Evolutionary conservation across 1,140 invertebrate genomes (phyloP).

Genomic region (Anthonomus grandis): DNA sequence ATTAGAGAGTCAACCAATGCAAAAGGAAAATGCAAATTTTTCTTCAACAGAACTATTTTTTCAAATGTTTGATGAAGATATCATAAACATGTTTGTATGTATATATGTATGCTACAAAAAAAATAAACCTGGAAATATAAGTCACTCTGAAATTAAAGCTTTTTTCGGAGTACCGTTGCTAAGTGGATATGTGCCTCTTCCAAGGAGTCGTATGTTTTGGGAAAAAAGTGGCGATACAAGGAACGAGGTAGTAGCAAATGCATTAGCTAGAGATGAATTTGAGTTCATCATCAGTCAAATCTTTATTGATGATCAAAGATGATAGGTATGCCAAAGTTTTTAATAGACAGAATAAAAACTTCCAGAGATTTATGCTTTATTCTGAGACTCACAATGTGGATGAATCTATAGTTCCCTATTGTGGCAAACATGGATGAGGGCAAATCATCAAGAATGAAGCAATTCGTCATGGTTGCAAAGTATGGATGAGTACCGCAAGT

Average conservation of each 20-base stretch:
- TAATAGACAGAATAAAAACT: neutral
- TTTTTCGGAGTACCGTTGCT: neutral
- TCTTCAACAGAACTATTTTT: neutral
- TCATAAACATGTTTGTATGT: neutral
- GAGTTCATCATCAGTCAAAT: too few relatives aligned
- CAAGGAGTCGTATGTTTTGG: neutral
- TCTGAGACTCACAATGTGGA: slow-evolving; percentile 31
- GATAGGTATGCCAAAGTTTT: neutral
- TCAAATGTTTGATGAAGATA: neutral
- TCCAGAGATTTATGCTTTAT: neutral
- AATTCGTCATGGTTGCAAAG: slow-evolving; percentile 36
- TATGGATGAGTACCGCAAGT: slow-evolving; percentile 30
- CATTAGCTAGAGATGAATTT: neutral
- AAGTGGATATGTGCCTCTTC: neutral
- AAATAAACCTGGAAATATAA: neutral
- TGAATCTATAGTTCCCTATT: slow-evolving; percentile 39
- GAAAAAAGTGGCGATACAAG: neutral
- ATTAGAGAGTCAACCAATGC: neutral
- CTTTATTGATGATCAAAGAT: too few relatives aligned
- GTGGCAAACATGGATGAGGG: slow-evolving; percentile 35
- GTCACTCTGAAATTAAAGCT: neutral
- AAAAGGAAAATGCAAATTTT: too few relatives aligned
- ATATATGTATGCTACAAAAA: neutral
- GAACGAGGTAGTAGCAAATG: neutral
- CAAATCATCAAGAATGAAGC: slow-evolving; percentile 38